Evolutionary conservation across 2,797 vertebrate species (phyloP), one percentile per base, ranked within the genome.

Genomic region (Crax fasciolata): DNA sequence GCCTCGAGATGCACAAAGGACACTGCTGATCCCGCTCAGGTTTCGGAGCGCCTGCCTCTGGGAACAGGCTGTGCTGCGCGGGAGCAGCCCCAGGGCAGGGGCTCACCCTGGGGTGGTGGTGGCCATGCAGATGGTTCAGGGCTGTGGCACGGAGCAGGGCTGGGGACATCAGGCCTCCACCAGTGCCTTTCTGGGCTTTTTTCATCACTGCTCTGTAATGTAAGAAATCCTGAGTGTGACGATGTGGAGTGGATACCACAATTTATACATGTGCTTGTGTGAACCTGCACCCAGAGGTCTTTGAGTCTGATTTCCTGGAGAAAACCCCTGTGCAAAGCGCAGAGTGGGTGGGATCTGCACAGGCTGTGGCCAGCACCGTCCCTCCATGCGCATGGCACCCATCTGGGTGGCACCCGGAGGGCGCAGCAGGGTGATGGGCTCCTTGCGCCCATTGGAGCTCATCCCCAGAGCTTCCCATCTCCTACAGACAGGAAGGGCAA

Each of bases 1-100:
- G 90, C 85, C 51, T 68, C 79, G 21, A n/a, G 86, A 83, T 82
- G 44, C 93, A 94, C 88, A 97, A 85, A 97, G 95, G 94, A 96
- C 83, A 75, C 80, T 78, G 94, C 94, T 30, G 0, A 49, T 89
- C 68, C 92, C 54, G 78, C 76, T n/a, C 51, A 35, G 92, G 86
- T 66, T 92, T 20, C 38, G 13, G 51, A 41, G 92, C 71, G 74
- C 91, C 71, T 59, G 89, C 87, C 68, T 8, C 84, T 48, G 11
- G 32, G 90, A 91, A 76, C 94, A 63, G 19, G 2, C 86, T 63
- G 81, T 94, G 65, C 93, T 25, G 9, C 3, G 35, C 2, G 25
- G 51, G 43, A 35, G 35, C 35, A 35, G 35, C 35, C 59, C 17
- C 12, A 67, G 9, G 83, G 68, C 66, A 74, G 79, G 59, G 93